These are phyloP conservation scores for Drosophila sulfurigaster DNA, from an alignment of 1,140 invertebrate genomes.

Conservation along the genomic window DNA sequence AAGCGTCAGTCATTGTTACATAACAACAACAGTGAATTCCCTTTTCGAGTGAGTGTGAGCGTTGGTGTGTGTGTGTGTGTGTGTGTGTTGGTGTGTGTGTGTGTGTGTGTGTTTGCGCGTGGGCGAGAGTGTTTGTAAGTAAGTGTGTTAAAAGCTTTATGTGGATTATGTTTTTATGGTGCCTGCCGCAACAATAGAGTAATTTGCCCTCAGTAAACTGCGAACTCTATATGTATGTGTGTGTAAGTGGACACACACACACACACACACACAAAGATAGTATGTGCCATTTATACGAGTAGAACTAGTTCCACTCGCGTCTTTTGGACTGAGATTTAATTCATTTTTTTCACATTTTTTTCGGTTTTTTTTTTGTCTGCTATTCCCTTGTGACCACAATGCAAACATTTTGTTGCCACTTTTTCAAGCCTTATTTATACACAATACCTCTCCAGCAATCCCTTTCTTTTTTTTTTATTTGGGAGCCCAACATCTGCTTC, in stretches of 20 bases:
- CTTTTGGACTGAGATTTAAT: constrained; percentile 35
- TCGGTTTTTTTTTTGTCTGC: no score
- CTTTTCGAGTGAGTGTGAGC: constrained; percentile 8
- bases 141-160: constrained; percentile 59
- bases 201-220: constrained; percentile 30
- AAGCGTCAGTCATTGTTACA: constrained; percentile 37
- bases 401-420: constrained; percentile 26
- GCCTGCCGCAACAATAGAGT: constrained; percentile 47
- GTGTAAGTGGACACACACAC: constrained; percentile 1
- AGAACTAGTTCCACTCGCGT: constrained; percentile 3
- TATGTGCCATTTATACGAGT: no score
- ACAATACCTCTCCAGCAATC: background rate
- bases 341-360: constrained; percentile 20
- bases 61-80: constrained; percentile 9
- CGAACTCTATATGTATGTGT: constrained; percentile 17
- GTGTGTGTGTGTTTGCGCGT: constrained; percentile 13
- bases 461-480: background rate
- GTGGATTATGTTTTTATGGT: constrained; percentile 61
- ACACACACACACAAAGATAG: no score
- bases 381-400: constrained; percentile 14
- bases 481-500: background rate
- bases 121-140: constrained; percentile 14
- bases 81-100: constrained; percentile 16
- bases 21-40: constrained; percentile 30
- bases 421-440: constrained; percentile 25